A percentile compares a stretch with the other conserved stretches of the same genome.
These are phyloP conservation scores for Drosophila sulfurigaster DNA, from an alignment of 1,140 invertebrate genomes.

Conservation along the genomic window DNA sequence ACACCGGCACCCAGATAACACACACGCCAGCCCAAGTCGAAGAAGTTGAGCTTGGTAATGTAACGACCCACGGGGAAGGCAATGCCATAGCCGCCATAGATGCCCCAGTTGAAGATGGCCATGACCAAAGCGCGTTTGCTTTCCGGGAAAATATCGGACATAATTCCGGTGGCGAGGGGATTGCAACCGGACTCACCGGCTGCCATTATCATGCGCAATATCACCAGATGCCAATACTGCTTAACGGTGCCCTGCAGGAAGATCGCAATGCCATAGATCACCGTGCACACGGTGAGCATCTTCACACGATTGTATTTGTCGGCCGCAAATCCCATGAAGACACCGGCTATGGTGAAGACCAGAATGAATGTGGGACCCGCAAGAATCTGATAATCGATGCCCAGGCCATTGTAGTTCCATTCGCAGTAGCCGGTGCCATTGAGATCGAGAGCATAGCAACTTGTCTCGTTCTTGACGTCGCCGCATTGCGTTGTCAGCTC, in stretches of 20 bases:
- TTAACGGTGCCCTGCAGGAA: slow-evolving; percentile 92
- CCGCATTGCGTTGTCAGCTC: slow-evolving; percentile 89
- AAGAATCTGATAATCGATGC: slow-evolving; percentile 95
- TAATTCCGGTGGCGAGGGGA: slow-evolving; percentile 93
- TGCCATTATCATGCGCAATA: slow-evolving; percentile 94
- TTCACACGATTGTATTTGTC: slow-evolving; percentile 92
- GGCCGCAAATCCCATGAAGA: slow-evolving; percentile 93
- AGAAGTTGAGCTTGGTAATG: slow-evolving; percentile 91
- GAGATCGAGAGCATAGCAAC: slow-evolving; percentile 88
- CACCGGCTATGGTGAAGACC: slow-evolving; percentile 94
- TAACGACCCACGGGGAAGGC: slow-evolving; percentile 96
- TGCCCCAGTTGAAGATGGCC: slow-evolving; percentile 98
- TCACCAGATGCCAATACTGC: slow-evolving; percentile 95
- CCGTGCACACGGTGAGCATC: slow-evolving; percentile 90
- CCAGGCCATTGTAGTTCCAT: slow-evolving; percentile 96
- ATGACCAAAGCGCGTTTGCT: slow-evolving; percentile 94
- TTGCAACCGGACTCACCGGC: slow-evolving; percentile 96
- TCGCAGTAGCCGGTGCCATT: slow-evolving; percentile 92
- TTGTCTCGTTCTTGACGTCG: slow-evolving; percentile 80
- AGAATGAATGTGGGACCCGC: slow-evolving; percentile 96
- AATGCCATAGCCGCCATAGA: slow-evolving; percentile 97
- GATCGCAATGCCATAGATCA: slow-evolving; percentile 93
- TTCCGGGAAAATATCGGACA: slow-evolving; percentile 94
- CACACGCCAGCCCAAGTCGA: slow-evolving; percentile 94
- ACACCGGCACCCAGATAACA: slow-evolving; percentile 94